A percentile compares a stretch with the other conserved stretches of the same genome.
Conservation (phyloP, 2,113 vertebrate genomes). For the Amblyornis subalaris region DNA sequence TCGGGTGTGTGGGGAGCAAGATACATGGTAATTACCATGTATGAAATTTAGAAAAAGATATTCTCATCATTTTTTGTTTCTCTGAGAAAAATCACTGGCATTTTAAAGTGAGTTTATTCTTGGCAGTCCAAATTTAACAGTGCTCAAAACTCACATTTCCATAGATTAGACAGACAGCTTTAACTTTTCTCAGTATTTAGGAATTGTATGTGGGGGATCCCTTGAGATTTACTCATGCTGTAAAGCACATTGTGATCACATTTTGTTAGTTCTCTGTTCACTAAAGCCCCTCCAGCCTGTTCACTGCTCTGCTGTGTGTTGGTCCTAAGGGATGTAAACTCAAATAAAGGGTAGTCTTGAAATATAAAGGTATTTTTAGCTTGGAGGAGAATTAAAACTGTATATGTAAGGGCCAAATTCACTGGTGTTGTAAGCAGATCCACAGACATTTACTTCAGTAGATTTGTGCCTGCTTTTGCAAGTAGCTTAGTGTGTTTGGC, state of each 20-base stretch:
- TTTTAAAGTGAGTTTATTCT: constrained; percentile 47
- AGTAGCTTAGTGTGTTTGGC: neutral
- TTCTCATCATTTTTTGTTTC: neutral
- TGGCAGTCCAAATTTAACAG: constrained; percentile 12
- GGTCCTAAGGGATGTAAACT: constrained; percentile 66
- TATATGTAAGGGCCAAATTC: constrained; percentile 29
- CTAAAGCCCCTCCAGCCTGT: constrained; percentile 61
- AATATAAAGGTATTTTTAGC: constrained; percentile 66
- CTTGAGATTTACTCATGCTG: constrained; percentile 44
- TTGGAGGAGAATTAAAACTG: constrained; percentile 56
- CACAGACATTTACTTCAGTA: neutral
- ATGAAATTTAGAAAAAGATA: constrained; percentile 45
- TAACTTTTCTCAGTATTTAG: constrained; percentile 47
- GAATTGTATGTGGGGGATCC: constrained; percentile 30
- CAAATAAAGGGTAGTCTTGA: constrained; percentile 58
- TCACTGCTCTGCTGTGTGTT: constrained; percentile 27
- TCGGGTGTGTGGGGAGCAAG: neutral
- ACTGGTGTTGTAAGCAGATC: neutral
- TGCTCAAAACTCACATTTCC: constrained; percentile 26
- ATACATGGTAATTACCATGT: constrained; percentile 41
- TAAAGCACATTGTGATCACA: constrained; percentile 63
- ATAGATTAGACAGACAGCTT: constrained; percentile 45
- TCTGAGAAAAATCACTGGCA: neutral
- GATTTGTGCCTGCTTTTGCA: neutral
- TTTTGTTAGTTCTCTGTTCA: constrained; percentile 64